Percentiles rank a stretch among this genome's conserved stretches.
Evolutionary conservation across 2,113 vertebrate genomes (phyloP).

Genomic region (Zosterops hypoxanthus): DNA sequence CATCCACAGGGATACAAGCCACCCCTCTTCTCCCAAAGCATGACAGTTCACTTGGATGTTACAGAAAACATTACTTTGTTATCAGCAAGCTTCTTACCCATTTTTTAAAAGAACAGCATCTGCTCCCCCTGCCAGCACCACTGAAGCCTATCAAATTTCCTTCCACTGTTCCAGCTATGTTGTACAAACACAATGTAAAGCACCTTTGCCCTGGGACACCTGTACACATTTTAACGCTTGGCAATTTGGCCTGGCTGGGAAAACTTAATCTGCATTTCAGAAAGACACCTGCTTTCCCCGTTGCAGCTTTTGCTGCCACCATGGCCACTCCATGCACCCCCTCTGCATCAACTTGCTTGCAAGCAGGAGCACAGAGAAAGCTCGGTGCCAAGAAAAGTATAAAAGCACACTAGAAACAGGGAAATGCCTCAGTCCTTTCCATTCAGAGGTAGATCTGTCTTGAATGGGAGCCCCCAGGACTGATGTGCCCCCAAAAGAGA

Average conservation of each 20-base stretch:
- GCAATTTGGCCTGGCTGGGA: not conserved
- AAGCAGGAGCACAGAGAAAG: constrained; percentile 1
- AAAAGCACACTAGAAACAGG: not conserved
- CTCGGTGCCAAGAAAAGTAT: not conserved
- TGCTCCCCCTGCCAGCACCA: not conserved
- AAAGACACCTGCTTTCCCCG: not conserved
- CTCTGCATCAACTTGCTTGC: not conserved
- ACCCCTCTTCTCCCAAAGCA: not conserved
- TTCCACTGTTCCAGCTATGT: not conserved
- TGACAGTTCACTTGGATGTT: not conserved
- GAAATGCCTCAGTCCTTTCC: not conserved
- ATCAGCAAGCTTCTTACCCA: not conserved
- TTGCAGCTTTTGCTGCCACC: not conserved
- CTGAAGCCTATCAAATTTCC: not conserved
- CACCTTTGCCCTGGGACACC: not conserved
- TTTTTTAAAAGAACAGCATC: not conserved
- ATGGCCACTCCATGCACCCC: not conserved
- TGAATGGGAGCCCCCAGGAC: constrained; percentile 38
- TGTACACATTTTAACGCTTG: not conserved
- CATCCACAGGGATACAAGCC: not conserved
- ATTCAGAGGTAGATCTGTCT: constrained; percentile 44
- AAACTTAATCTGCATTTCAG: not conserved
- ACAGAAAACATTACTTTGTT: not conserved
- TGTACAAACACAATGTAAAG: not conserved
- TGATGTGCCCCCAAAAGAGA: not conserved